phyloP scores from a whole-genome alignment of 2,113 vertebrate genomes.

The Craseonycteris thonglongyai region DNA sequence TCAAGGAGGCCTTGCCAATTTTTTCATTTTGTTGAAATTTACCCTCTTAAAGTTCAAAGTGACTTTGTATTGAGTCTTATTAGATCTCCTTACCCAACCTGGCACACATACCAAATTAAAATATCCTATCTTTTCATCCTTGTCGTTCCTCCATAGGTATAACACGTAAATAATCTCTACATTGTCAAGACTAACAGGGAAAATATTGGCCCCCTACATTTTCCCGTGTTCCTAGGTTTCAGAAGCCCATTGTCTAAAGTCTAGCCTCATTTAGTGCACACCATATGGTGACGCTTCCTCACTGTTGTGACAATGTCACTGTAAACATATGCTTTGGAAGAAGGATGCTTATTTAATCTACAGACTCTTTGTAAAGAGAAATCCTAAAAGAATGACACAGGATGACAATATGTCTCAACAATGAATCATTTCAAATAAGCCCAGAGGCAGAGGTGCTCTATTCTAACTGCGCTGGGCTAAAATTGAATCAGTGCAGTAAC shows the following conservation, averaged over 20 bases:
- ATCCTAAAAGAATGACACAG: background rate
- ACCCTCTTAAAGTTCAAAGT: background rate
- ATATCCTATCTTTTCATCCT: background rate
- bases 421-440: background rate
- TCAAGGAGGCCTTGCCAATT: background rate
- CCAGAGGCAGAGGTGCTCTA: background rate
- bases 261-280: background rate
- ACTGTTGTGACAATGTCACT: conserved; percentile 16
- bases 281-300: conserved; percentile 29
- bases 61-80: conserved; percentile 9
- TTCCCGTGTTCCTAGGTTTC: background rate
- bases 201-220: background rate
- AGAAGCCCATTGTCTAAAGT: background rate
- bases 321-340: conserved; percentile 39
- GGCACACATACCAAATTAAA: background rate
- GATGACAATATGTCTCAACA: background rate
- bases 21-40: background rate
- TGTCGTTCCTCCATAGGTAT: background rate
- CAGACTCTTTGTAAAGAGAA: background rate
- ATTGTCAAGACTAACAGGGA: background rate
- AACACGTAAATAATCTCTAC: background rate
- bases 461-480: background rate
- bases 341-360: conserved; percentile 29
- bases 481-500: background rate
- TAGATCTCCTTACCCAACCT: background rate